These are phyloP conservation scores for Dryococelus australis DNA, from an alignment of 2,888 invertebrate genomes.

Conservation along the genomic window DNA sequence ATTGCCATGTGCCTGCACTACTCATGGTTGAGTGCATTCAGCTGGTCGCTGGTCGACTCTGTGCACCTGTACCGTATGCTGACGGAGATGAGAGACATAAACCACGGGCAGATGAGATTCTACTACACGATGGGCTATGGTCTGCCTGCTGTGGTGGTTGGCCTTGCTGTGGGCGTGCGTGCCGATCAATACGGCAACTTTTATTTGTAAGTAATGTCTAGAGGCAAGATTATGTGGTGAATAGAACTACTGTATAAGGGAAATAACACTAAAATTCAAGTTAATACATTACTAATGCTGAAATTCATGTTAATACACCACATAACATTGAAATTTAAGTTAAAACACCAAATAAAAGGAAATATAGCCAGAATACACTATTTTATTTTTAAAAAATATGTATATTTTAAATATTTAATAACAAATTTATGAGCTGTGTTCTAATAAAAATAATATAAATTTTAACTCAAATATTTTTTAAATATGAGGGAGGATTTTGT, in stretches of 20 bases:
- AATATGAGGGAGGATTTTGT: too few relatives aligned
- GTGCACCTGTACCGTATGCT: conserved; percentile 93
- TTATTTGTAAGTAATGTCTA: conserved; percentile 77
- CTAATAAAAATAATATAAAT: too few relatives aligned
- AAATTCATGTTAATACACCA: too few relatives aligned
- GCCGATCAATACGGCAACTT: conserved; percentile 95
- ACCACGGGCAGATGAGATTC: conserved; percentile 91
- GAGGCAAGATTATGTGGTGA: too few relatives aligned
- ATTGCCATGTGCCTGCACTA: conserved; percentile 92
- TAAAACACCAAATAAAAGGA: too few relatives aligned
- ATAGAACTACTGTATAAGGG: too few relatives aligned
- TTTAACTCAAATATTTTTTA: too few relatives aligned
- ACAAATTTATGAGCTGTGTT: too few relatives aligned
- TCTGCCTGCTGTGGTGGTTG: conserved; percentile 89
- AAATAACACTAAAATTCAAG: too few relatives aligned
- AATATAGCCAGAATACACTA: not conserved
- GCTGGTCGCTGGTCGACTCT: conserved; percentile 92
- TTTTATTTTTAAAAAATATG: not conserved
- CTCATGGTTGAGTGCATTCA: conserved; percentile 88
- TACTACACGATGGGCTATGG: conserved; percentile 93
- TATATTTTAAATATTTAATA: not conserved
- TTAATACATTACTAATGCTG: too few relatives aligned
- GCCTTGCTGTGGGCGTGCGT: conserved; percentile 88
- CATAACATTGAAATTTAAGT: too few relatives aligned
- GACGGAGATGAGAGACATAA: conserved; percentile 94